These are phyloP conservation scores for Atethmia centrago DNA, from an alignment of 2,888 invertebrate genomes.

Conservation along the genomic window DNA sequence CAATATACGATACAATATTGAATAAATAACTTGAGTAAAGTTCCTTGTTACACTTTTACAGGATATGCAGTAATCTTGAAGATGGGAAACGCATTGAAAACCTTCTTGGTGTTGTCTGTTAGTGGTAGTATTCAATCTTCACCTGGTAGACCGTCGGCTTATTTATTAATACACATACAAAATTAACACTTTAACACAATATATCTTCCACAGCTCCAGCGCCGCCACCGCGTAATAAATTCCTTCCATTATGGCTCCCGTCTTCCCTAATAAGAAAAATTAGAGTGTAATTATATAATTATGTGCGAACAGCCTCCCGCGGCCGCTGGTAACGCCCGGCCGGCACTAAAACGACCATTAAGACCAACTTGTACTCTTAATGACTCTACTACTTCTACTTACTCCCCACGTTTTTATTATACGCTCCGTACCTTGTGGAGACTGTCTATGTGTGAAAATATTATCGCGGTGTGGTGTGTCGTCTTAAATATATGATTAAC, in stretches of 20 bases:
- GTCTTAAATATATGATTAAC: slow-evolving; percentile 4
- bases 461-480: background rate
- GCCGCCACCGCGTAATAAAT: slow-evolving; percentile 8
- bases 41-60: background rate
- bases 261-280: slow-evolving; percentile 50
- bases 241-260: slow-evolving; percentile 17
- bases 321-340: slow-evolving; percentile 17
- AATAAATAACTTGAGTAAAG: background rate
- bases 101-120: background rate
- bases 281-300: slow-evolving; percentile 53
- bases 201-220: slow-evolving; percentile 3
- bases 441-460: slow-evolving; percentile 13
- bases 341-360: slow-evolving; percentile 58
- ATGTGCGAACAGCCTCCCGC: slow-evolving; percentile 48
- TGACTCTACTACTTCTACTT: slow-evolving; percentile 32
- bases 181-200: background rate
- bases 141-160: background rate
- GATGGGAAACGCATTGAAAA: background rate
- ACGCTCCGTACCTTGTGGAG: slow-evolving; percentile 20
- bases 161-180: background rate
- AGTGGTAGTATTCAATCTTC: background rate
- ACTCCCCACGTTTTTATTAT: slow-evolving; percentile 40
- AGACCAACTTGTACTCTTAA: slow-evolving; percentile 53
- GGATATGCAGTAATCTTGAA: background rate
- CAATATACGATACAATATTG: background rate